Evolutionary conservation across 2,797 vertebrate genomes (phyloP).

Genomic region (Meriones psammophilus): DNA sequence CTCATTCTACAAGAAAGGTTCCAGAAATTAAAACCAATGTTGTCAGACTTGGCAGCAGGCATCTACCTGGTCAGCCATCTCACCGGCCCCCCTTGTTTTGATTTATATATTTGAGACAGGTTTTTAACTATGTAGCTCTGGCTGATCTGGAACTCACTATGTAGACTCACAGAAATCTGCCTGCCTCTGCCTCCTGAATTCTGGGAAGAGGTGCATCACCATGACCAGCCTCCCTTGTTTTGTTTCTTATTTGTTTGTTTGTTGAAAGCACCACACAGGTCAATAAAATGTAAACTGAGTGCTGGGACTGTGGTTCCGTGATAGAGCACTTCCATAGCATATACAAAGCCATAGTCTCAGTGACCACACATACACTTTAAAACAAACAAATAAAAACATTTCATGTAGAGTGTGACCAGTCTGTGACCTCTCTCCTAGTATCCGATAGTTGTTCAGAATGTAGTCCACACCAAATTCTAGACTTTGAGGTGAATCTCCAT

Average conservation of each 20-base stretch:
- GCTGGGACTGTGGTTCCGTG: neutral
- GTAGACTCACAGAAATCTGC: neutral
- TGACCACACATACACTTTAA: neutral
- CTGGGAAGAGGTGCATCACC: neutral
- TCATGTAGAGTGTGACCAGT: slow-evolving; percentile 35
- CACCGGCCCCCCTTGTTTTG: neutral
- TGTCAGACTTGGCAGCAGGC: neutral
- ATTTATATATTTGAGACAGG: neutral
- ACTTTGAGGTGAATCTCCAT: slow-evolving; percentile 41
- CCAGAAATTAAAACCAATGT: neutral
- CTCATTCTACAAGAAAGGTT: neutral
- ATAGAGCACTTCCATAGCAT: neutral
- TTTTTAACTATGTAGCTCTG: neutral
- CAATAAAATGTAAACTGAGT: neutral
- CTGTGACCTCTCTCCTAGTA: slow-evolving; percentile 52
- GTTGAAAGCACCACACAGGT: neutral
- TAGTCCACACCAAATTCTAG: slow-evolving; percentile 41
- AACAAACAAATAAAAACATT: neutral
- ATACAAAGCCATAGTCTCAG: neutral
- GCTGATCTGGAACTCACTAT: neutral
- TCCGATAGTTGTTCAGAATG: slow-evolving; percentile 18
- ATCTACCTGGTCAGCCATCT: neutral
- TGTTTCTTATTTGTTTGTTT: neutral
- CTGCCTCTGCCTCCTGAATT: neutral
- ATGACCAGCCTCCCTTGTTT: neutral